Evolutionary conservation across 2,888 invertebrate species (phyloP).

Genomic region (Eilema sororculum): DNA sequence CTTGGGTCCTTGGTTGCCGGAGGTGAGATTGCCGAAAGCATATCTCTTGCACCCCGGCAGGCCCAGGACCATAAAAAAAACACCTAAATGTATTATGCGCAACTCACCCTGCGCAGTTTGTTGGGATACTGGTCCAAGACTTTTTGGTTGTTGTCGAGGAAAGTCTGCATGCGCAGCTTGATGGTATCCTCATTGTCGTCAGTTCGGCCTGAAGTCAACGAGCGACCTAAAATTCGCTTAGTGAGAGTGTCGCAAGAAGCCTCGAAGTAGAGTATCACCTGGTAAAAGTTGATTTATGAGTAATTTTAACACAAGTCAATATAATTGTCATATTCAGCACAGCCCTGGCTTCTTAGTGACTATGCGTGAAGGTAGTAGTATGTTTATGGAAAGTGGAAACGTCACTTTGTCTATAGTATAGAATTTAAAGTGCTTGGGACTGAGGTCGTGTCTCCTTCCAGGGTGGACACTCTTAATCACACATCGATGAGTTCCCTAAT

Average conservation of each 20-base stretch:
- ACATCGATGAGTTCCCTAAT: too few relatives aligned
- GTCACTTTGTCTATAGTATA: too few relatives aligned
- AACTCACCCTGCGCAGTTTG: constrained; percentile 19
- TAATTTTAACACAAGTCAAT: neutral
- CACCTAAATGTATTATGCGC: neutral
- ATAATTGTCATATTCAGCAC: neutral
- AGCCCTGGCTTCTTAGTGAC: neutral
- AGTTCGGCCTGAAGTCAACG: constrained; percentile 92
- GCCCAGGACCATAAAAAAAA: too few relatives aligned
- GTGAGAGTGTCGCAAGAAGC: constrained; percentile 93
- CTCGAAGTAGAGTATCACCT: constrained; percentile 92
- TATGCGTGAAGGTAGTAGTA: too few relatives aligned
- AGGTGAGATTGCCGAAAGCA: too few relatives aligned
- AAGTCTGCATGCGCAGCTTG: constrained; percentile 95
- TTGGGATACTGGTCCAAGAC: constrained; percentile 87
- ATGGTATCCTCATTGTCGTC: constrained; percentile 99
- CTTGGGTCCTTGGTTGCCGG: too few relatives aligned
- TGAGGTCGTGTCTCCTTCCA: too few relatives aligned
- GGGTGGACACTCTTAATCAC: too few relatives aligned
- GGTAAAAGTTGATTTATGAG: neutral
- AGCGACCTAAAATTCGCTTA: constrained; percentile 91
- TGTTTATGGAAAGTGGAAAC: too few relatives aligned
- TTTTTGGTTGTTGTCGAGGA: constrained; percentile 94
- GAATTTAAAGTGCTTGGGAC: too few relatives aligned
- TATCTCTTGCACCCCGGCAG: too few relatives aligned